Base-by-base conservation (phyloP, 2,113 vertebrate species). In the Vimba vimba region DNA sequence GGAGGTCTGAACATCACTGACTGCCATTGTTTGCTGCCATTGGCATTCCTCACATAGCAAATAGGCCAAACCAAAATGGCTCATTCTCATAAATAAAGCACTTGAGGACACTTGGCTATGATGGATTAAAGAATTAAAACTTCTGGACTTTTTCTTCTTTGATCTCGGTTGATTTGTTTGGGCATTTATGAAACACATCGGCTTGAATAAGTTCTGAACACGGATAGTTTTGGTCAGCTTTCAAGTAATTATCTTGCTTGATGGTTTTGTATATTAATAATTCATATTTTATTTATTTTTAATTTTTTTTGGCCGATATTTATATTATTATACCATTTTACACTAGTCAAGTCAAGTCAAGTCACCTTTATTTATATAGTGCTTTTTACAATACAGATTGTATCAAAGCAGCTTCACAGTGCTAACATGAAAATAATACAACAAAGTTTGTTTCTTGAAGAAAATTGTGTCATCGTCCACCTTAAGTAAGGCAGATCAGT, bases 71-170 rank as follows among this genome's bases (percentile, higher is more conserved):
- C 64, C 64, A 47, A 36, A 80, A 43, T 55, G 55, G 9, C 25
- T 30, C 8, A 36, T 57, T 69, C 62, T 78, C 45, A 69, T 23
- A 57, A 64, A 64, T 71, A 27, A 79, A 57, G 6, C 64, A 73
- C 52, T 76, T 57, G 57, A 84, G 82, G 47, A 84, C 82, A 62
- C 55, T 62, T 50, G 43, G 55, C 82, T 43, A 30, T 75, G 74
- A 84, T 76, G 77, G 55, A 84, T 83, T 68, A 79, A 25, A 73
- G 25, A 21, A 9, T 87, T 73, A 23, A 57, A 33, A 27, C 62
- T 27, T 27, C n/a, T 50, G 13, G 73, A 50, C 73, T 75, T 75
- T 75, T 75, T 25, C 43, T 25, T 75, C 39, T 60, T 6, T 75
- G 73, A 75, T 75, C 43, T 75, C 6, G 7, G 73, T 59, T 79